These are phyloP conservation scores for Ferdinandea cuprea DNA, from an alignment of 2,888 invertebrate species.

Conservation along the genomic window DNA sequence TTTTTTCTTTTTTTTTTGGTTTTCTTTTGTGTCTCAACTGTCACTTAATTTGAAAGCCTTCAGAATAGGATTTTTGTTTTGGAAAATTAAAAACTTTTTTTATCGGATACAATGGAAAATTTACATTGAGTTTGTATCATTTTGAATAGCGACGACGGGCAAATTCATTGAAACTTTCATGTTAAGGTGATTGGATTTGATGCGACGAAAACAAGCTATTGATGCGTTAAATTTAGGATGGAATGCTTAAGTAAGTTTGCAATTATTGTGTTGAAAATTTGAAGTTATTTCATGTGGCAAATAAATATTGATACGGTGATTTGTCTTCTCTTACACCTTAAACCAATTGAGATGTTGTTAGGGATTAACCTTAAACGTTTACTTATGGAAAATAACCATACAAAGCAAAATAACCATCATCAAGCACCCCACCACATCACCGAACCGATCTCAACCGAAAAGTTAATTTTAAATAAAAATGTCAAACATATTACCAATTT, in stretches of 20 bases:
- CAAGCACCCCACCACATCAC: no score
- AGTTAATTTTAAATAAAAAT: no score
- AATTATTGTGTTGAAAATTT: no score
- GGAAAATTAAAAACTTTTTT: conserved; percentile 6
- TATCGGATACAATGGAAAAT: neutral
- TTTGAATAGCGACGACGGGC: no score
- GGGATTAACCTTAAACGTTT: no score
- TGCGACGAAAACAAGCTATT: neutral
- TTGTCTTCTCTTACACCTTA: neutral
- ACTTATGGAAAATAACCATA: no score
- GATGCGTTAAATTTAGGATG: conserved; percentile 4
- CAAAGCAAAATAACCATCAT: no score
- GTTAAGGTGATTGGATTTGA: neutral
- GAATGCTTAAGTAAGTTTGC: no score
- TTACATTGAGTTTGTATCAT: neutral
- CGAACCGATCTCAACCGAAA: no score
- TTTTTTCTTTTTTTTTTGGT: neutral
- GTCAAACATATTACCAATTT: no score
- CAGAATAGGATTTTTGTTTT: neutral
- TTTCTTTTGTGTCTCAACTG: neutral
- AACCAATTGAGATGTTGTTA: no score
- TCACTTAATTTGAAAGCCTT: neutral
- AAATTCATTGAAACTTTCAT: neutral
- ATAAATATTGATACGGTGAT: neutral
- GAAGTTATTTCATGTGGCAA: neutral